Conservation (phyloP, 2,797 vertebrate species). For the Chanos chanos region DNA sequence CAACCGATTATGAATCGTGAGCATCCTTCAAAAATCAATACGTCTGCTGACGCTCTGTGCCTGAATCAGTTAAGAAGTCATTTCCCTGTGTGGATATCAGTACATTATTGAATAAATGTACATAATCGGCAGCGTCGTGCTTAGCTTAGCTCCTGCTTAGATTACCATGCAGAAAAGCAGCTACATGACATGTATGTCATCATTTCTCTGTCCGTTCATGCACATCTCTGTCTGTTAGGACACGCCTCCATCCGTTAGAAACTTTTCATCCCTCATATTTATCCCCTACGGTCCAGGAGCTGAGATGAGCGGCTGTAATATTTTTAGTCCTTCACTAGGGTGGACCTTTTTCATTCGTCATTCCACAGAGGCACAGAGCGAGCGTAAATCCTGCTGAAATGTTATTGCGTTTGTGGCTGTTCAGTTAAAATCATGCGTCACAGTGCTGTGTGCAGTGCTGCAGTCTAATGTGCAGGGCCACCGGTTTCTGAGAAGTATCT, state of each 20-base stretch:
- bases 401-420: slow-evolving; percentile 36
- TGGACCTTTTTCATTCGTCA: slow-evolving; percentile 27
- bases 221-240: too few relatives aligned
- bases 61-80: too few relatives aligned
- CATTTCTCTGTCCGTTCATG: too few relatives aligned
- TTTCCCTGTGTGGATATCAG: too few relatives aligned
- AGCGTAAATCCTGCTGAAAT: slow-evolving; percentile 23
- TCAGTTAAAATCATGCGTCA: slow-evolving; percentile 55
- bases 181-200: too few relatives aligned
- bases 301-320: neutral
- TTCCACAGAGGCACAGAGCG: slow-evolving; percentile 4
- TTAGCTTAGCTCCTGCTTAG: too few relatives aligned
- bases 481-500: slow-evolving; percentile 7
- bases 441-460: slow-evolving; percentile 13
- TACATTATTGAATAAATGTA: too few relatives aligned
- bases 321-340: slow-evolving; percentile 4
- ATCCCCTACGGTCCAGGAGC: neutral
- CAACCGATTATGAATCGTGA: neutral
- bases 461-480: slow-evolving; percentile 15
- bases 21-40: neutral
- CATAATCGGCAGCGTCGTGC: too few relatives aligned
- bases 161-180: too few relatives aligned
- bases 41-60: neutral
- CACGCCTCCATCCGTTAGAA: too few relatives aligned
- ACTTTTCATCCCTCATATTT: neutral